Evolutionary conservation across 2,113 vertebrate species (phyloP), one percentile per base, ranked within the genome.

Genomic region (Cichladusa arquata): DNA sequence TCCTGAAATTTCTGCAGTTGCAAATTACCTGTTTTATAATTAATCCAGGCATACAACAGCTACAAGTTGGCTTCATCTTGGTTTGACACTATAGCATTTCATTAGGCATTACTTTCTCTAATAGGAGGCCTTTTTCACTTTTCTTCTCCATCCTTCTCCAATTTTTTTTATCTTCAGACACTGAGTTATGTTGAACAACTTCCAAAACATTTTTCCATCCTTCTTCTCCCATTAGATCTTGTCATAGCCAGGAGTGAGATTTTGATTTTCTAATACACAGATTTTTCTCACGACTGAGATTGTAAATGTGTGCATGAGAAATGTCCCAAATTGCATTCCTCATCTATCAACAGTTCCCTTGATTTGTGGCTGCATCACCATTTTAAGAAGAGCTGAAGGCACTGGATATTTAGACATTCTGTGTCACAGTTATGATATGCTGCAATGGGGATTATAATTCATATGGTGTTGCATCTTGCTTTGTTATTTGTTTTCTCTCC

Each of bases 231-330:
- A 36, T 88, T 92, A 80, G 58, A 81, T 90, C 58, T 83, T 64
- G 71, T 82, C 71, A 64, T 54, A 88, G 66, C 66, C 79, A 92
- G 66, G 62, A 81, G 29, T 81, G 66, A 92, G 53, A 86, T 90
- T 94, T 74, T 29, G 18, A 48, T 79, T 96, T 82, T 93, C 56
- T 66, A 85, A 67, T 57, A 82, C 38, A 38, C 33, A 86, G 26
- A 56, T 91, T 94, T 96, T 96, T 94, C 80, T 96, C 94, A 87
- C 85, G 78, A 54, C 81, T 95, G 66, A 77, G 50, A 86, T 20
- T 77, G 60, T 90, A 76, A 50, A 48, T 71, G 18, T 64, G 29
- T 2, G 4, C 6, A 2, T 90, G 67, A 93, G 81, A 93, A 96
- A 86, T 67, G 57, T 20, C 48, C 91, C 58, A 74, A 8, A 7